These are phyloP conservation scores for Chromobotia macracanthus DNA, from an alignment of 2,797 vertebrate species.

Conservation along the genomic window DNA sequence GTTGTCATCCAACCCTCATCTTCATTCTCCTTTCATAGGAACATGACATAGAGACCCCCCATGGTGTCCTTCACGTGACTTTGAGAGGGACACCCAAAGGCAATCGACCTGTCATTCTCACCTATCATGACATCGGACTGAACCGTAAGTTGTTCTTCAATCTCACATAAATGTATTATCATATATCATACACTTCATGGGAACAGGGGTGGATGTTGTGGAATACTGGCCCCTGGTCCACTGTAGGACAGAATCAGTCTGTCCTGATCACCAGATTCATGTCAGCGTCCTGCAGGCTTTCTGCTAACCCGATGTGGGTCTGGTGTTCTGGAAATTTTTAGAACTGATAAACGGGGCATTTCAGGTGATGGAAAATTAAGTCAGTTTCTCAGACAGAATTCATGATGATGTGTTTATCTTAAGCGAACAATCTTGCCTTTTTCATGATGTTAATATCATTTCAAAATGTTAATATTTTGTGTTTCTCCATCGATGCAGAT, in stretches of 20 bases:
- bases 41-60: conserved; percentile 91
- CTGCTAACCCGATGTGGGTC: too few species aligned
- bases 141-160: conserved; percentile 84
- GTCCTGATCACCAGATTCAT: too few species aligned
- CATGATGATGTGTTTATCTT: background rate
- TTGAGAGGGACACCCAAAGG: conserved; percentile 88
- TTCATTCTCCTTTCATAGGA: conserved; percentile 77
- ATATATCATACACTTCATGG: background rate
- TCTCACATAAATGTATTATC: background rate
- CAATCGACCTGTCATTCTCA: conserved; percentile 92
- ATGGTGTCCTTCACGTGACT: conserved; percentile 90
- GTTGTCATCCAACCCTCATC: background rate
- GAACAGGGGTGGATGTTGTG: background rate
- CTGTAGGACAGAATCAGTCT: too few species aligned
- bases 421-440: background rate
- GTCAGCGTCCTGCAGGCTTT: too few species aligned
- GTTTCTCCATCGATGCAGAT: conserved; percentile 72
- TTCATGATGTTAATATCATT: too few species aligned
- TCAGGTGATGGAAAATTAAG: background rate
- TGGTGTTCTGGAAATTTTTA: too few species aligned
- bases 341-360: too few species aligned
- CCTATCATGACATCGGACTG: conserved; percentile 94
- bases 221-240: too few species aligned
- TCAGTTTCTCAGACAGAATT: background rate
- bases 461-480: conserved; percentile 33